Evolutionary conservation across 2,888 invertebrate genomes (phyloP).

Genomic region (Sinohyriopsis cumingii): DNA sequence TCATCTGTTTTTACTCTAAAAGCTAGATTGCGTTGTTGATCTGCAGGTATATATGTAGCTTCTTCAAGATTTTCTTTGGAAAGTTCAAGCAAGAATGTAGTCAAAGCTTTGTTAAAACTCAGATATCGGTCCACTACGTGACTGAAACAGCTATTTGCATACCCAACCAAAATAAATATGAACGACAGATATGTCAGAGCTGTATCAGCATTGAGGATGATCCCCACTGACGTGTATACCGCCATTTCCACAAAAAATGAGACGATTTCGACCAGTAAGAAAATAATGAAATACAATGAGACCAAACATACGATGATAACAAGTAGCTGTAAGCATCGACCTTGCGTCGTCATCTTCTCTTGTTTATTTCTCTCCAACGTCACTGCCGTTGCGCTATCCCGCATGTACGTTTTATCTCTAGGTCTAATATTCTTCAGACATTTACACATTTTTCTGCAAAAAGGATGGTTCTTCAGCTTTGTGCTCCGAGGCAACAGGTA

Average conservation of each 20-base stretch:
- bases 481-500: slow-evolving; percentile 42
- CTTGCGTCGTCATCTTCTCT: slow-evolving; percentile 11
- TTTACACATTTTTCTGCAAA: slow-evolving; percentile 4
- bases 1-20: slow-evolving; percentile 51
- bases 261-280: slow-evolving; percentile 60
- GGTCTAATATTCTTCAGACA: slow-evolving; percentile 4
- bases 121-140: slow-evolving; percentile 60
- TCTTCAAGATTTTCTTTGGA: slow-evolving; percentile 32
- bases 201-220: slow-evolving; percentile 61
- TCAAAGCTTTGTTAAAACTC: slow-evolving; percentile 60
- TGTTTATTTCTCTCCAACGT: slow-evolving; percentile 27
- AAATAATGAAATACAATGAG: slow-evolving; percentile 52
- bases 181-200: slow-evolving; percentile 60
- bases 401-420: slow-evolving; percentile 15
- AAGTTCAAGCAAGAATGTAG: slow-evolving; percentile 40
- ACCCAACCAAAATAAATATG: slow-evolving; percentile 53
- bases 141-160: slow-evolving; percentile 60
- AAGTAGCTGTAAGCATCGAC: slow-evolving; percentile 33
- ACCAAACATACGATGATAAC: slow-evolving; percentile 48
- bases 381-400: slow-evolving; percentile 28
- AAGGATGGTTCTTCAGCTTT: neutral
- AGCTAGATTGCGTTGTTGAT: slow-evolving; percentile 54
- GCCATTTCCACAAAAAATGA: slow-evolving; percentile 63
- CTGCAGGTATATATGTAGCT: slow-evolving; percentile 8
- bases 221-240: slow-evolving; percentile 64